These are phyloP conservation scores for Pemphredon lugubris DNA, from an alignment of 2,888 invertebrate species.

Conservation along the genomic window DNA sequence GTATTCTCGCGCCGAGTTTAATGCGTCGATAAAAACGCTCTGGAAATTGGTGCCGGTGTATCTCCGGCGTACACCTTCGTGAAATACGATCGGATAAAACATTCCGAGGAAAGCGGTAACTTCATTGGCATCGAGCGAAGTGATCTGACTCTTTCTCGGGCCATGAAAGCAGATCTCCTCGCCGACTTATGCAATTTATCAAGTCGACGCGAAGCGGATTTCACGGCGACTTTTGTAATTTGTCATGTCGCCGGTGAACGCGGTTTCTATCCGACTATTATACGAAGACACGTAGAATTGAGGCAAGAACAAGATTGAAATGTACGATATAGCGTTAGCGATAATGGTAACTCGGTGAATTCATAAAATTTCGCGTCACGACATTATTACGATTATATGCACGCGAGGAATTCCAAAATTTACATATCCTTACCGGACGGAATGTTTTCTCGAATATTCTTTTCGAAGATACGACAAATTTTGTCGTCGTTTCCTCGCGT, in stretches of 20 bases:
- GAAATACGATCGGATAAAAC: conserved; percentile 22
- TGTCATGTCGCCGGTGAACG: conserved; percentile 28
- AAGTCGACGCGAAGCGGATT: conserved; percentile 27
- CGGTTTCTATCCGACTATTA: conserved; percentile 1
- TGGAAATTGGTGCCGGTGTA: too few relatives aligned
- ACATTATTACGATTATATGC: too few relatives aligned
- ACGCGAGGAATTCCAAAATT: too few relatives aligned
- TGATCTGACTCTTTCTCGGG: conserved; percentile 4
- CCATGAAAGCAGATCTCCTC: conserved; percentile 2
- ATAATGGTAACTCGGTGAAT: too few relatives aligned
- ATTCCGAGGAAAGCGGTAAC: conserved; percentile 8
- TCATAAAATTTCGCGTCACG: too few relatives aligned
- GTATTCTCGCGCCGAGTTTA: too few relatives aligned
- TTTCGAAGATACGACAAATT: too few relatives aligned
- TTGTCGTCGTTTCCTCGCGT: too few relatives aligned
- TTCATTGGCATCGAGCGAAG: conserved; percentile 21
- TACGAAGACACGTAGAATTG: conserved; percentile 19
- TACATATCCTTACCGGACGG: too few relatives aligned
- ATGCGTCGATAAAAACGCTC: too few relatives aligned
- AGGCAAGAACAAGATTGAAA: background rate
- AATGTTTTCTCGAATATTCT: too few relatives aligned
- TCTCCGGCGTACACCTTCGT: background rate
- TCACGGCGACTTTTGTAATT: conserved; percentile 28
- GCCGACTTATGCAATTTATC: conserved; percentile 30
- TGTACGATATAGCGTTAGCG: background rate